A percentile compares a stretch with the other conserved stretches of the same genome.
Conservation (phyloP, 2,113 vertebrate genomes). For the Sebastes fasciatus region DNA sequence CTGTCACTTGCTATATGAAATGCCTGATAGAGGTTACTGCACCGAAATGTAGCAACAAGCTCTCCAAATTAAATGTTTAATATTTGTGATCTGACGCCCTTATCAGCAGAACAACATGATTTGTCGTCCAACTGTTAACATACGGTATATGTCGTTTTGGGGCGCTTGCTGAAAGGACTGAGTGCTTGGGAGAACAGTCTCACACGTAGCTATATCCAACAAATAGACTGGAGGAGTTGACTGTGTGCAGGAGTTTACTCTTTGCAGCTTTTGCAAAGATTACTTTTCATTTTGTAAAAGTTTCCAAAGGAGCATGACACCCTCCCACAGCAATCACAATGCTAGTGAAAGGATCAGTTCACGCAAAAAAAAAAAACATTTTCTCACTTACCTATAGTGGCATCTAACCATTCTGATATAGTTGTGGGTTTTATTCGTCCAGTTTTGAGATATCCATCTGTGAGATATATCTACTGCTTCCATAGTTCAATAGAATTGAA, state of each 20-base stretch:
- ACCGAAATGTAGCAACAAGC: not conserved
- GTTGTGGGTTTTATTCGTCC: not conserved
- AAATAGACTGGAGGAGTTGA: not conserved
- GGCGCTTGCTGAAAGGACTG: not conserved
- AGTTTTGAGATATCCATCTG: not conserved
- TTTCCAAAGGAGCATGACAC: not conserved
- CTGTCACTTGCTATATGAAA: not conserved
- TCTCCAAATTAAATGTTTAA: not conserved
- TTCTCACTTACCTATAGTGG: not conserved
- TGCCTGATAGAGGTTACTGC: not conserved
- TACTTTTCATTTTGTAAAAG: not conserved
- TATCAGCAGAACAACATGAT: not conserved
- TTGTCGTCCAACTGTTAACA: not conserved
- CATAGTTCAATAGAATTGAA: not conserved
- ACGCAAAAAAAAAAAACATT: not conserved
- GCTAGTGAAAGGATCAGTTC: not conserved
- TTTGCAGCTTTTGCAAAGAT: not conserved
- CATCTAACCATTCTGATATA: not conserved
- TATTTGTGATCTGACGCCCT: not conserved
- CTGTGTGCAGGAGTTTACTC: not conserved
- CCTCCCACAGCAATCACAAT: not conserved
- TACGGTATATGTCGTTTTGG: not conserved
- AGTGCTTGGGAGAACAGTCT: not conserved
- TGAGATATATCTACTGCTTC: not conserved
- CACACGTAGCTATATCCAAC: too few relatives aligned